A percentile compares a stretch with the other conserved stretches of the same genome.
Evolutionary conservation across 2,797 vertebrate species (phyloP).

Genomic region (Sternarchorhynchus goeldii): DNA sequence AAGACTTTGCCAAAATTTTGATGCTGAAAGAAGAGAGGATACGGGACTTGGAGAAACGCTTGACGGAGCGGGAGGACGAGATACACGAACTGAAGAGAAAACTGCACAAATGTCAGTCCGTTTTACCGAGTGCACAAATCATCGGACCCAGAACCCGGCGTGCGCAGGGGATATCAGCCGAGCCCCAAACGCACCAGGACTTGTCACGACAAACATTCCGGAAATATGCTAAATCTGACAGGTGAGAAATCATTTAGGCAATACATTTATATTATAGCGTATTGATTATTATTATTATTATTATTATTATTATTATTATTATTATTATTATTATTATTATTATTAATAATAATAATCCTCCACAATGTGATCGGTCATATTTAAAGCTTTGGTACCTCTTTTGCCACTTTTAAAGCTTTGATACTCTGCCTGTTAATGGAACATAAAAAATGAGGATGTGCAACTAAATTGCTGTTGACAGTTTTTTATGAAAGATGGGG

Average conservation of each 20-base stretch:
- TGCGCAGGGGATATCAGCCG: constrained; percentile 87
- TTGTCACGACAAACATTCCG: constrained; percentile 81
- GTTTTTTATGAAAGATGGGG: constrained; percentile 8
- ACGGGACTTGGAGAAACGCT: constrained; percentile 80
- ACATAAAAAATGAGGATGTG: background rate
- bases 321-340: background rate
- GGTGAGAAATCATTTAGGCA: constrained; percentile 65
- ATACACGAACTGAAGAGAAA: constrained; percentile 83
- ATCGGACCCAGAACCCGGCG: constrained; percentile 85
- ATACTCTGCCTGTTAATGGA: background rate
- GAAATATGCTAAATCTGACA: constrained; percentile 84
- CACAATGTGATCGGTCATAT: too few relatives aligned
- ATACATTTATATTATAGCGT: background rate
- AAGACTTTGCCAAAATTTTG: constrained; percentile 84
- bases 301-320: background rate
- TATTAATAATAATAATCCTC: constrained; percentile 1
- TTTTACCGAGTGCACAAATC: constrained; percentile 80
- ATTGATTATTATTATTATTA: background rate
- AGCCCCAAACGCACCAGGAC: constrained; percentile 83
- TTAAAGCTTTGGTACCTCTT: too few relatives aligned
- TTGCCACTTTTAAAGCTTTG: constrained; percentile 10
- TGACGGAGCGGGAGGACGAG: constrained; percentile 84
- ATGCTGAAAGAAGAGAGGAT: constrained; percentile 84
- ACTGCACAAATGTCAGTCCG: constrained; percentile 89
- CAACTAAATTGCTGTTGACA: background rate